phyloP scores from a whole-genome alignment of 2,888 invertebrate species.

The Epirrhoe tristata region DNA sequence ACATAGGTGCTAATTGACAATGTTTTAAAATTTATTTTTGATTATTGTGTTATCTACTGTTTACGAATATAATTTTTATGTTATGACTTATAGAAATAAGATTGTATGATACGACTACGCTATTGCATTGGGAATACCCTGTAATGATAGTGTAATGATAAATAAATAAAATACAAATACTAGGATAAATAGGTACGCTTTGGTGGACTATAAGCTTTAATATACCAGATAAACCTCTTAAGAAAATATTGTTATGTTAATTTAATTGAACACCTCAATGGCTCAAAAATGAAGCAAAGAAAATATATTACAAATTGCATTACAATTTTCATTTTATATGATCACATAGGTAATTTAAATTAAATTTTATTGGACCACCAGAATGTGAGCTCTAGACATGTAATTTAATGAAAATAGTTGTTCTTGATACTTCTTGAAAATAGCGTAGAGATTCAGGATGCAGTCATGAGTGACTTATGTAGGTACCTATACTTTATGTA shows the following conservation, averaged over 20 bases:
- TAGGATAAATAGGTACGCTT: conserved; percentile 1
- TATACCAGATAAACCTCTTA: conserved; percentile 47
- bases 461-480: no score
- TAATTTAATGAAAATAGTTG: not conserved
- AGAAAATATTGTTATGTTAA: conserved; percentile 46
- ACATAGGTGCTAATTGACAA: no score
- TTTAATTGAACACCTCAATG: conserved; percentile 40
- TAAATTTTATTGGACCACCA: conserved; percentile 5
- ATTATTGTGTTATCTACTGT: no score
- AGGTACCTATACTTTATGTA: not conserved
- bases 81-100: no score
- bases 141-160: no score
- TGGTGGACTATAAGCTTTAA: conserved; percentile 32
- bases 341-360: conserved; percentile 18
- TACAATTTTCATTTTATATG: conserved; percentile 34
- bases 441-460: no score
- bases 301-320: conserved; percentile 37
- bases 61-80: no score
- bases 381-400: not conserved
- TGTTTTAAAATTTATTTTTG: no score
- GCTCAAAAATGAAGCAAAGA: conserved; percentile 22
- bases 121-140: no score
- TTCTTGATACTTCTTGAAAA: no score
- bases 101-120: no score
- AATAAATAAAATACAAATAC: no score